Base-by-base conservation (phyloP, 2,797 vertebrate genomes). In the Sebastes jordani region DNA sequence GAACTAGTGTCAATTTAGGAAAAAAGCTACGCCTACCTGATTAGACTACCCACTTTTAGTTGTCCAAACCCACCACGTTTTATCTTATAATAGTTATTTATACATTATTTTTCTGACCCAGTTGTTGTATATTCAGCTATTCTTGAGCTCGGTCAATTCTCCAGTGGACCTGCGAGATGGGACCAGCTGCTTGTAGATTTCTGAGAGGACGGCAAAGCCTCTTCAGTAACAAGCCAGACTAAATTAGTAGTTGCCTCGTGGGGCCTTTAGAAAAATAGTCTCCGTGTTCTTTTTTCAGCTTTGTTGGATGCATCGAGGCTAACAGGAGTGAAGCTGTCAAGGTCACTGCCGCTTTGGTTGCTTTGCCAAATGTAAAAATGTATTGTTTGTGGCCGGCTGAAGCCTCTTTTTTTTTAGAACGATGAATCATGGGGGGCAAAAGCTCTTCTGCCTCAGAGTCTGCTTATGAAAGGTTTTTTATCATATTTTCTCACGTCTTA, bases 231-330 rank as follows among this genome's bases (percentile, higher is more conserved):
- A 64, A 81, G 71, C 11, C 75, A 70, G 18, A 52, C 76, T 81
- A 73, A 83, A 79, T 74, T 42, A 75, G 76, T 82, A 84, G 83
- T 23, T 75, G 52, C 65, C 81, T 87, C 76, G 7, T 70, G 62
- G 61, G 54, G 67, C 52, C 10, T 27, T 16, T 61, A 25, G 60
- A 34, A 82, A 71, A 88, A 86, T 54, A 54, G 58, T 36, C 23
- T 68, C 27, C 23, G 3, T 55, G 30, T 74, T 72, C 63, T 30
- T 56, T 23, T 66, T 73, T 22, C 46, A 23, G 49, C 32, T 64
- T 59, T 80, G 30, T 76, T 38, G n/a, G 6, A 75, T 77, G 64
- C 23, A 20, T 38, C 0, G 18, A 80, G 32, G 29, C 66, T 29
- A 56, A 52, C n/a, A 22, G 56, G 27, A 67, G 42, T 0, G 27